Evolutionary conservation across 2,113 vertebrate genomes (phyloP), one percentile per base, ranked within the genome.

Genomic region (Cheirogaleus medius): DNA sequence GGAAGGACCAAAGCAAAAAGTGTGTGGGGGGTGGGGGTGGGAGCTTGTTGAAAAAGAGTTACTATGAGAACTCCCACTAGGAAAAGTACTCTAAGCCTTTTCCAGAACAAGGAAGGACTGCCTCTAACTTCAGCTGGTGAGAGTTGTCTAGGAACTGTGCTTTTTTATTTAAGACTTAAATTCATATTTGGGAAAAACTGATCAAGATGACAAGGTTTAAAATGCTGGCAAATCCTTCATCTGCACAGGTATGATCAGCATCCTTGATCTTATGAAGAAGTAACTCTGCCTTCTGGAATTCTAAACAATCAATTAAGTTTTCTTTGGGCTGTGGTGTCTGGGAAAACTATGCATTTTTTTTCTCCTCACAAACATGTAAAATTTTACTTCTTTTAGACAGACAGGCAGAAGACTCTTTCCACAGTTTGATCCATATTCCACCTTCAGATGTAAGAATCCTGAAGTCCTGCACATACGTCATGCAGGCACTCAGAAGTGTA

Each of bases 1-100:
- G 37, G 37, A 85, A 91, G 76, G 27, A 97, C 86, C 82, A 98
- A 97, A 78, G 77, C 66, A 93, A 95, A 97, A 77, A 64, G 11
- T 0, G 6, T 54, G n/a, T 4, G 86, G n/a, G 15, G 15, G 49
- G 17, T n/a, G 32, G 44, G 15, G 49, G 66, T 8, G 32, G 15
- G 20, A 29, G 14, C 44, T 76, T 64, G 42, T 29, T 69, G 47
- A 90, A 92, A 90, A 95, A 87, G 47, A 77, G 44, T 97, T 69
- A 68, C n/a, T 49, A 56, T 60, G 86, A 96, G 68, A 97, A 97
- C 81, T 90, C 63, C 90, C 82, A 96, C 73, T 91, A 69, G 34
- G 84, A 90, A 95, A 63, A 83, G 32, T 80, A 63, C 76, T 87
- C 42, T 80, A 54, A 95, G 64, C 60, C 47, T 69, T 93, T 92